A percentile compares a stretch with the other conserved stretches of the same genome.
Evolutionary conservation across 2,113 vertebrate species (phyloP).

Genomic region (Nematolebias whitei): DNA sequence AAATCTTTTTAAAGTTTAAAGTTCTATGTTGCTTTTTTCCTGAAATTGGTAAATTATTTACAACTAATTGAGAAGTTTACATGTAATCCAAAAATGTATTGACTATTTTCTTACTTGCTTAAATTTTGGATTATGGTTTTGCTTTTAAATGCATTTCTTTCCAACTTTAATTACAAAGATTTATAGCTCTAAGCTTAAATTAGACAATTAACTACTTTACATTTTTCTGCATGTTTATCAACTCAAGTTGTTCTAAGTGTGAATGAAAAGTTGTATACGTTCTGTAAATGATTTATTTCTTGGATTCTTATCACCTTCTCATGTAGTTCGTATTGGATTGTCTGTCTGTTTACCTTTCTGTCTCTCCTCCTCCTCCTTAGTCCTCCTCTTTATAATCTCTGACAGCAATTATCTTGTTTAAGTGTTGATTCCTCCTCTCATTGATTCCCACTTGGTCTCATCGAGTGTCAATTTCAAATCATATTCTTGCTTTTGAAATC

Average conservation of each 20-base stretch:
- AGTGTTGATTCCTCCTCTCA: conserved; percentile 70
- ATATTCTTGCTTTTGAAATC: conserved; percentile 74
- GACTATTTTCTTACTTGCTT: neutral
- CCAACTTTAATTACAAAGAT: too few species aligned
- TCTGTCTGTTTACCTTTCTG: neutral
- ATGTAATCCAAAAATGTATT: neutral
- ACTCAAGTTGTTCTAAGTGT: neutral
- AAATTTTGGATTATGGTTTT: neutral
- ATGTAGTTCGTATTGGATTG: conserved; percentile 22
- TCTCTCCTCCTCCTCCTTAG: conserved; percentile 4
- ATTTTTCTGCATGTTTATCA: too few species aligned
- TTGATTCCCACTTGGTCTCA: conserved; percentile 62
- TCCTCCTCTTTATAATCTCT: conserved; percentile 50
- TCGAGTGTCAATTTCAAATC: conserved; percentile 71
- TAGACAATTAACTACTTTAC: neutral
- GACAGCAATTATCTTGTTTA: conserved; percentile 74
- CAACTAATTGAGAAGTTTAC: neutral
- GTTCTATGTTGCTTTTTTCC: neutral
- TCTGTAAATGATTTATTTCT: neutral
- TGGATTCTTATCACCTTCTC: conserved; percentile 3
- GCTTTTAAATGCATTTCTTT: neutral
- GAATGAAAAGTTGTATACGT: neutral
- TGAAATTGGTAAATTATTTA: neutral
- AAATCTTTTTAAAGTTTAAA: too few species aligned
- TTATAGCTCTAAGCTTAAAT: neutral